Evolutionary conservation across 2,888 invertebrate genomes (phyloP).

Genomic region (Toxonevra muliebris): DNA sequence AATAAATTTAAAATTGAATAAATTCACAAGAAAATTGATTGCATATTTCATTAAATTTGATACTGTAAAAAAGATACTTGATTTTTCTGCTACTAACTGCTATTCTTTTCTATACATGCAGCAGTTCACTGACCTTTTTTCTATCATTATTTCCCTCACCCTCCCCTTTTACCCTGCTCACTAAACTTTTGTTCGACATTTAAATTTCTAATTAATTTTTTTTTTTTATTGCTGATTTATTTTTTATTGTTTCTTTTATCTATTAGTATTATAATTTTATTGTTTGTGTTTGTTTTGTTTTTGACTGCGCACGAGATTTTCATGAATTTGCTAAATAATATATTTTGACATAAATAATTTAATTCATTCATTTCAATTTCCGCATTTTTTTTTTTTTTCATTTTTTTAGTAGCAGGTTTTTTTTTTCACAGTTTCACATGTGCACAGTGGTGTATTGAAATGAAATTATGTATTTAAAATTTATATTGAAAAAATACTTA

Average conservation of each 20-base stretch:
- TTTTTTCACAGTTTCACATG: too few species aligned
- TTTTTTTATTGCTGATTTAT: neutral
- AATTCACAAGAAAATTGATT: too few species aligned
- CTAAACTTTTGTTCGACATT: neutral
- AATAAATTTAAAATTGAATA: too few species aligned
- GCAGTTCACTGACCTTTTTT: neutral
- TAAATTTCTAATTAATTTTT: conserved; percentile 3
- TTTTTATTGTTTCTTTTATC: neutral
- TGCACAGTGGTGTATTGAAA: too few species aligned
- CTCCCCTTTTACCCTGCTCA: neutral
- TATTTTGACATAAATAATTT: neutral
- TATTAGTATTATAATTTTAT: too few species aligned
- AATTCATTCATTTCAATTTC: conserved; percentile 1
- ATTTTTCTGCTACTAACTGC: neutral
- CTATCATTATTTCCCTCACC: neutral
- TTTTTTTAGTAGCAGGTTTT: too few species aligned
- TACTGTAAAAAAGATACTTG: too few species aligned
- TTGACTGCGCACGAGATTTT: too few species aligned
- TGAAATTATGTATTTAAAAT: too few species aligned
- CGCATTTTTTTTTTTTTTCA: neutral
- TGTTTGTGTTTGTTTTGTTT: too few species aligned
- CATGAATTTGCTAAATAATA: too few species aligned
- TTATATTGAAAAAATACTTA: conserved; percentile 49
- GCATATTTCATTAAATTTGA: too few species aligned
- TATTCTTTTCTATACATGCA: neutral